Percentiles rank a stretch among this genome's conserved stretches.
phyloP scores from a whole-genome alignment of 2,888 invertebrate genomes.

The Cynaeus angustus region DNA sequence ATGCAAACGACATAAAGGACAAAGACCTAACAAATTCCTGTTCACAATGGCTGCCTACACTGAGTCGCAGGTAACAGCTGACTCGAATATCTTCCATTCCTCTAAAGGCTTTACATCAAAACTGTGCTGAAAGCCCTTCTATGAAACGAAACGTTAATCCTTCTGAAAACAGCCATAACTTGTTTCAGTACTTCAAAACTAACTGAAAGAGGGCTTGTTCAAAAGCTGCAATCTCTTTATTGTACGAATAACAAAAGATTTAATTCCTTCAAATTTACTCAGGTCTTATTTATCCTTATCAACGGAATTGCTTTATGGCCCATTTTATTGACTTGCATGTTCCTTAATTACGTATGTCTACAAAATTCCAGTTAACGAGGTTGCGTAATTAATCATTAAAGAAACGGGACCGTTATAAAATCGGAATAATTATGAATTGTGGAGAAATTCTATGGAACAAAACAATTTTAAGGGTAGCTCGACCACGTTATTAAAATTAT shows the following conservation, averaged over 20 bases:
- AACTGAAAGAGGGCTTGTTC: conserved; percentile 51
- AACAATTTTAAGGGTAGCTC: background rate
- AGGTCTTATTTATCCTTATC: conserved; percentile 51
- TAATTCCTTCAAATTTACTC: conserved; percentile 51
- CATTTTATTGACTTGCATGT: conserved; percentile 50
- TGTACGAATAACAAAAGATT: conserved; percentile 52
- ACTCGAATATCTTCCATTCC: conserved; percentile 41
- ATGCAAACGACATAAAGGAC: conserved; percentile 39
- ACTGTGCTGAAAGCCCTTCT: conserved; percentile 55
- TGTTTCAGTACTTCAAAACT: conserved; percentile 54
- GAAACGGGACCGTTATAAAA: background rate
- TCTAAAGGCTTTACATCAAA: conserved; percentile 34
- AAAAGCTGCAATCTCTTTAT: conserved; percentile 52
- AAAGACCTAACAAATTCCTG: conserved; percentile 39
- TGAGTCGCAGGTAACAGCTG: conserved; percentile 48
- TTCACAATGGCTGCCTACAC: conserved; percentile 13
- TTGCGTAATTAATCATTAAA: conserved; percentile 34
- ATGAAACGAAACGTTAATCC: conserved; percentile 64
- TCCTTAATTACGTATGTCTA: conserved; percentile 41
- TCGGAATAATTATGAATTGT: conserved; percentile 7
- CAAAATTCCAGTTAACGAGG: conserved; percentile 31
- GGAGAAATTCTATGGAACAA: background rate
- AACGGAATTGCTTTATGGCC: conserved; percentile 51
- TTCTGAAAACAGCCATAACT: conserved; percentile 62
- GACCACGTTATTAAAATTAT: conserved; percentile 1